Evolutionary conservation across 2,888 invertebrate genomes (phyloP).

Genomic region (Andricus curvator): DNA sequence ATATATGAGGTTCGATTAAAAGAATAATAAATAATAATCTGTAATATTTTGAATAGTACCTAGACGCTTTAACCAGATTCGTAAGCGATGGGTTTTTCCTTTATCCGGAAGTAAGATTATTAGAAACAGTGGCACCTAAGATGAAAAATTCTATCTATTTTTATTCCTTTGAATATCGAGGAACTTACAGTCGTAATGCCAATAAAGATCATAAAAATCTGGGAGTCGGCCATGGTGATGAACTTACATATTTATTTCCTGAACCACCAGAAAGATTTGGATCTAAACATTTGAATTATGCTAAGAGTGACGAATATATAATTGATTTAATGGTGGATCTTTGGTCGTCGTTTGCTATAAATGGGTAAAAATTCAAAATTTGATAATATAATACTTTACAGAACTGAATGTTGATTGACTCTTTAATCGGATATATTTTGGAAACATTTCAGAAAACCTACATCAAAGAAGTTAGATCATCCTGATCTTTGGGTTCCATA

Average conservation of each 20-base stretch:
- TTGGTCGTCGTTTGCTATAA: constrained; percentile 9
- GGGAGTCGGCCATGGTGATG: constrained; percentile 1
- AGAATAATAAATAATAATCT: neutral
- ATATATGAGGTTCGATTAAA: too few relatives aligned
- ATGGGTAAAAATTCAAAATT: neutral
- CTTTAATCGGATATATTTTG: too few relatives aligned
- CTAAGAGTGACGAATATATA: neutral
- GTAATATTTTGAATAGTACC: neutral
- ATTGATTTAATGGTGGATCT: neutral
- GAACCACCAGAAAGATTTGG: neutral
- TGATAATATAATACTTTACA: too few relatives aligned
- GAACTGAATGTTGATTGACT: too few relatives aligned
- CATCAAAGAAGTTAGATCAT: too few relatives aligned
- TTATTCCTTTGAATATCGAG: neutral
- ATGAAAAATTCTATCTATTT: constrained; percentile 7
- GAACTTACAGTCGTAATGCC: neutral
- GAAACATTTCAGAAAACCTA: too few relatives aligned
- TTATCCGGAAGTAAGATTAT: neutral
- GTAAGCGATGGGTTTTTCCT: neutral
- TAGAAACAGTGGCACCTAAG: neutral
- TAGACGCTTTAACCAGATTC: neutral
- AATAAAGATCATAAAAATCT: neutral
- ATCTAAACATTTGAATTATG: neutral
- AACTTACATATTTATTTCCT: constrained; percentile 24
- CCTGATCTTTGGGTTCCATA: too few relatives aligned